Evolutionary conservation across 2,888 invertebrate species (phyloP), one percentile per base, ranked within the genome.

Genomic region (Drosophila lutescens): DNA sequence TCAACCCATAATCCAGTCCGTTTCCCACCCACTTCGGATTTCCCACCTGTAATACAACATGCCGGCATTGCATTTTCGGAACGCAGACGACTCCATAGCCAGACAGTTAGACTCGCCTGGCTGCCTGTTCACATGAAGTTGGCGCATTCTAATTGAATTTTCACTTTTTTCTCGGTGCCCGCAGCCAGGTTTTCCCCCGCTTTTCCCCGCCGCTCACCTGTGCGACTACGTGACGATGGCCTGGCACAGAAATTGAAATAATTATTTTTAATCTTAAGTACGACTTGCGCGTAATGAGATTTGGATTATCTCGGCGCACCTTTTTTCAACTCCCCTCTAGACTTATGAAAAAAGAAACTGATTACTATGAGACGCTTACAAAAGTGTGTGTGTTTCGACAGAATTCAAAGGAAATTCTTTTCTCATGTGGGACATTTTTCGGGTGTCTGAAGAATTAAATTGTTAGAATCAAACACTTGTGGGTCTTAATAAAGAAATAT

Each of bases 251-350:
- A 86, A 82, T 82, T 86, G 85, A 80, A 87, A 86, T 86, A 86
- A 86, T 86, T 87, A 86, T 86, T 86, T 86, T 86, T 86, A 86
- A 87, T 86, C 85, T 87, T 87, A 86, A 86, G 85, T 86, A 85
- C 80, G 87, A 85, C 82, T 86, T 80, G 75, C 79, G 76, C 77
- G 87, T 86, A 86, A 86, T 87, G 85, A 86, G 85, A 87, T 86
- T 86, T 87, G 85, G 87, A 82, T 87, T 82, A 86, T 85, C 85
- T 77, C 67, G 61, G 66, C 78, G 74, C 63, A 60, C 54, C 60
- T 59, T 66, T 69, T 63, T 26, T 20, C 17, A 38, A 36, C 63
- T 55, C 47, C 46, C 53, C 61, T 7, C 55, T 15, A 76, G 26
- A 43, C 26, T 41, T 43, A 60, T 61, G 47, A 34, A 53, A 69